Conservation (phyloP, 2,113 vertebrate genomes). For the Gavia stellata region DNA sequence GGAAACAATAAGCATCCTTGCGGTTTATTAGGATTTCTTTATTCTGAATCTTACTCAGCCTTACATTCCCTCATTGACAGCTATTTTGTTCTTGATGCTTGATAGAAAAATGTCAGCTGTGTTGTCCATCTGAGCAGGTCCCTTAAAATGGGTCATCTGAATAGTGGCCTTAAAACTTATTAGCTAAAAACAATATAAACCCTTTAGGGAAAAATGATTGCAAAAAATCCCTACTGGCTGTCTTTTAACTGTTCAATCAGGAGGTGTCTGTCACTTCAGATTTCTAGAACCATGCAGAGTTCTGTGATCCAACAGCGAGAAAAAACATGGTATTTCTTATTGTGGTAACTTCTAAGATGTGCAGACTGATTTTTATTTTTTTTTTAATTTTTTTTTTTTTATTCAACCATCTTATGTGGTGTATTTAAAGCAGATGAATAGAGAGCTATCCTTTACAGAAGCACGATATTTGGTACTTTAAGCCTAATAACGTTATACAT, state of each 20-base stretch:
- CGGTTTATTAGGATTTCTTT: not conserved
- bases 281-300: not conserved
- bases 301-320: not conserved
- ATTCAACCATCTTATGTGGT: not conserved
- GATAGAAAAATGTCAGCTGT: not conserved
- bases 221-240: not conserved
- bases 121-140: not conserved
- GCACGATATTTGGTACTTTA: not conserved
- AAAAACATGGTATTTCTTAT: not conserved
- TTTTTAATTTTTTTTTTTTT: not conserved
- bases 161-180: not conserved
- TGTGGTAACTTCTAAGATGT: not conserved
- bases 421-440: not conserved
- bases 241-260: not conserved
- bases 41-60: not conserved
- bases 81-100: not conserved
- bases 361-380: not conserved
- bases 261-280: not conserved
- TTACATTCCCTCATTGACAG: not conserved
- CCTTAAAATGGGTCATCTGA: not conserved
- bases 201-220: not conserved
- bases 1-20: slow-evolving; percentile 8
- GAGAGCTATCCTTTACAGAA: not conserved
- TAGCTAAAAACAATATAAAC: not conserved
- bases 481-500: not conserved